Percentiles rank a stretch among this genome's conserved stretches.
Evolutionary conservation across 92 coral and sea anemone genomes (phyloP).

Genomic region (Meandrina meandrites): DNA sequence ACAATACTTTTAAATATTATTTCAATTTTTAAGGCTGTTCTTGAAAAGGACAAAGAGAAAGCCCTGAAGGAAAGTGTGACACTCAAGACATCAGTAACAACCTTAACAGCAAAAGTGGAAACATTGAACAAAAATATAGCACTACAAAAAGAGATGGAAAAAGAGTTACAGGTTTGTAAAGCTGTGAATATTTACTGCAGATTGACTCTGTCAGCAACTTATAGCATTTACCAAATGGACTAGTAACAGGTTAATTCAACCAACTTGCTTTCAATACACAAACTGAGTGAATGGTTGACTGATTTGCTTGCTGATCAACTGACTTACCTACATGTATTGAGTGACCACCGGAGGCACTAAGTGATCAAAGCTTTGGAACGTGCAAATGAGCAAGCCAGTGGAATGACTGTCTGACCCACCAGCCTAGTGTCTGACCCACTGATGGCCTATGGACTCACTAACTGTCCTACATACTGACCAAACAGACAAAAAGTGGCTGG

Average conservation of each 20-base stretch:
- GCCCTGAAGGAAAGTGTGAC: slow-evolving; percentile 69
- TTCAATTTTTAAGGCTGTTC: slow-evolving; percentile 52
- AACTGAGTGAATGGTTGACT: neutral
- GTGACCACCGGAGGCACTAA: too few species aligned
- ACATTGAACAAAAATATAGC: slow-evolving; percentile 76
- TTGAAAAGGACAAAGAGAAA: slow-evolving; percentile 76
- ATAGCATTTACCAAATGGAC: too few species aligned
- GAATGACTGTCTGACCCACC: neutral
- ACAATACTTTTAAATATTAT: neutral
- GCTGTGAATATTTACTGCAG: neutral
- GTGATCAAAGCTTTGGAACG: too few species aligned
- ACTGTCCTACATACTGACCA: neutral
- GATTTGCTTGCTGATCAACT: neutral
- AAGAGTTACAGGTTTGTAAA: slow-evolving; percentile 84
- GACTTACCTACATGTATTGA: too few species aligned
- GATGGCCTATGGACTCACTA: neutral
- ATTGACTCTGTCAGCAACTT: neutral
- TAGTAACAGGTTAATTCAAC: too few species aligned
- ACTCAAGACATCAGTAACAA: slow-evolving; percentile 75
- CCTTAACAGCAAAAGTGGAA: slow-evolving; percentile 84
- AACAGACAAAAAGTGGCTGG: too few species aligned
- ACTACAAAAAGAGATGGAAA: slow-evolving; percentile 79
- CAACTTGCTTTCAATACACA: neutral
- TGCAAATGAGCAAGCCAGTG: too few species aligned
- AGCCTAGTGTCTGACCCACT: neutral